Evolutionary conservation across 2,888 invertebrate species (phyloP), one percentile per base, ranked within the genome.

Genomic region (Ochropleura plecta): DNA sequence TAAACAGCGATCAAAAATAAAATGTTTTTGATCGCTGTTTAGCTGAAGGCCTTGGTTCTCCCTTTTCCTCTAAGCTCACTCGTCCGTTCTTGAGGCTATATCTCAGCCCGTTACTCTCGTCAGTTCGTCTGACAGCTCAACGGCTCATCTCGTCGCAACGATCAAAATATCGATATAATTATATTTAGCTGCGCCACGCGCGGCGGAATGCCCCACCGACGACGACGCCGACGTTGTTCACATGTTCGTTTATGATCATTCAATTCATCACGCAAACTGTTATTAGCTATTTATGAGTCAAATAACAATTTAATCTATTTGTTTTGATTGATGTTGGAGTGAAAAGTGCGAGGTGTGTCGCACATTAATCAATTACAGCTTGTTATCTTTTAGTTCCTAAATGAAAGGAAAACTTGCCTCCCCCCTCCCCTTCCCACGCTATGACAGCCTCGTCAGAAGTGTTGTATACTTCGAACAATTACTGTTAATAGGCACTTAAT

Each of bases 81-180:
- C 53, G 48, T 60, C 73, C 44, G 12, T 20, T 40, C 53, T 55
- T 42, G 10, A 10, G 55, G 40, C 60, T 53, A 74, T 74, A 70
- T 65, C 49, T 48, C 79, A 53, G 48, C n/a, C 62, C 62, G 10
- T 10, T n/a, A 62, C 70, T 42, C 71, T 40, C 75, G 60, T 64
- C 68, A 53, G 20, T 6, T 20, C 16, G 40, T 9, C 70, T 77
- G 80, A 70, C 82, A 68, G 60, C 70, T 69, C 51, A 51, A 76
- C 78, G 64, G 51, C 59, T 53, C 75, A 48, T 75, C 59, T 68
- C 73, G 71, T 66, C 20, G 80, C 60, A 49, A 60, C 59, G 70
- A 85, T 79, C 80, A 77, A 79, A n/a, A 30, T 30, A 86, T 77
- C 66, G 74, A 86, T 74, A 77, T 72, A 68, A 82, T 76, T 86